phyloP scores from a whole-genome alignment of 2,888 invertebrate species.

The Nomada hirtipes region DNA sequence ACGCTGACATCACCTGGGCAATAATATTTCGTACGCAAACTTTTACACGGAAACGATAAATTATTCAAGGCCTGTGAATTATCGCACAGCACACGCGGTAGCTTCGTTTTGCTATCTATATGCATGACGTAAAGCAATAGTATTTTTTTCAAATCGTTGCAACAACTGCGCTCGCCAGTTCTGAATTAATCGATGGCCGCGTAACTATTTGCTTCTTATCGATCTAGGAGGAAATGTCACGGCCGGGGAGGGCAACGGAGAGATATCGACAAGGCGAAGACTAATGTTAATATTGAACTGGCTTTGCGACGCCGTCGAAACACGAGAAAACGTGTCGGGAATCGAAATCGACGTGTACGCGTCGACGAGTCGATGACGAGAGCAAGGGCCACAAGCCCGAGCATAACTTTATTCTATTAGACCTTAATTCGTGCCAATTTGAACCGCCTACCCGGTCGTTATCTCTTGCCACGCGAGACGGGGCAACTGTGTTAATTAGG shows the following conservation, averaged over 20 bases:
- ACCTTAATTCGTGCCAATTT: slow-evolving; percentile 79
- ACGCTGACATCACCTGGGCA: background rate
- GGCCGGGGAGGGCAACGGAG: slow-evolving; percentile 30
- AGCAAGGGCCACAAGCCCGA: slow-evolving; percentile 50
- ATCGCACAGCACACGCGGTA: background rate
- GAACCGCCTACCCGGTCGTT: slow-evolving; percentile 73
- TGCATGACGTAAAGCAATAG: background rate
- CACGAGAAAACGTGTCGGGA: slow-evolving; percentile 28
- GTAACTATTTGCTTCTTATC: slow-evolving; percentile 36
- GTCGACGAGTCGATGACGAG: slow-evolving; percentile 16
- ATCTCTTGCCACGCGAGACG: slow-evolving; percentile 62
- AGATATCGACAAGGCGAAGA: slow-evolving; percentile 29
- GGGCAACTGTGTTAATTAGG: slow-evolving; percentile 60
- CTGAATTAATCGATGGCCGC: slow-evolving; percentile 41
- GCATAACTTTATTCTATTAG: slow-evolving; percentile 77
- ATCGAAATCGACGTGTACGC: slow-evolving; percentile 17
- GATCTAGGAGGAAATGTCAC: slow-evolving; percentile 62
- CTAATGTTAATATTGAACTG: slow-evolving; percentile 16
- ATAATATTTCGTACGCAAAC: background rate
- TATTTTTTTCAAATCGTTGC: background rate
- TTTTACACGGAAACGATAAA: slow-evolving; percentile 31
- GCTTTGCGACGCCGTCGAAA: background rate
- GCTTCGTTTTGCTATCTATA: background rate
- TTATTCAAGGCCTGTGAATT: slow-evolving; percentile 26
- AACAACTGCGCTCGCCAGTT: background rate